Evolutionary conservation across 2,113 vertebrate species (phyloP).

Genomic region (Antechinus flavipes): DNA sequence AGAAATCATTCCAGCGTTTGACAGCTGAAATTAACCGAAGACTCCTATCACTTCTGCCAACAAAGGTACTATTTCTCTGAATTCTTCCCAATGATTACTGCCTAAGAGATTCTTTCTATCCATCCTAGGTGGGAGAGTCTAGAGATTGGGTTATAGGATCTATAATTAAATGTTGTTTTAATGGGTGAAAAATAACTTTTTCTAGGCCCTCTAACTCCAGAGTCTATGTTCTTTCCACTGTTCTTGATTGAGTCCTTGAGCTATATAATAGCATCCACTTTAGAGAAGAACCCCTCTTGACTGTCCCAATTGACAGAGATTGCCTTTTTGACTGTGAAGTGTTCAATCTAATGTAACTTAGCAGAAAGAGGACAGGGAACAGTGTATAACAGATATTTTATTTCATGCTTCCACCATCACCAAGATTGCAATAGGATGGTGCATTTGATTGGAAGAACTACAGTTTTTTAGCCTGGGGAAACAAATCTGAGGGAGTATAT

Average conservation of each 20-base stretch:
- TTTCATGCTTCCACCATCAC: not conserved
- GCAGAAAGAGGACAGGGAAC: not conserved
- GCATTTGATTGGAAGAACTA: not conserved
- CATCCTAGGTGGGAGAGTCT: not conserved
- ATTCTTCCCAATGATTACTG: not conserved
- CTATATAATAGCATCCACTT: not conserved
- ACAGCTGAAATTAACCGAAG: not conserved
- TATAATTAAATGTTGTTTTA: not conserved
- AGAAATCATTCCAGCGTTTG: not conserved
- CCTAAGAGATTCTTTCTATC: not conserved
- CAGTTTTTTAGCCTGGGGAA: not conserved
- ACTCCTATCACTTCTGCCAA: slow-evolving; percentile 19
- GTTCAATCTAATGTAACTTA: not conserved
- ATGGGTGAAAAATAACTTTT: not conserved
- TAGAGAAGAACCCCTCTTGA: not conserved
- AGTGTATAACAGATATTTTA: not conserved
- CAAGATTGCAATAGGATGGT: not conserved
- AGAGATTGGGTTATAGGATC: not conserved
- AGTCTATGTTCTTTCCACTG: not conserved
- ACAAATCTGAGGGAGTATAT: not conserved
- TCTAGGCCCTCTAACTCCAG: not conserved
- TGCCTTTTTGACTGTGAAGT: not conserved
- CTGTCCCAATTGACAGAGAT: too few species aligned
- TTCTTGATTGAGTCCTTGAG: not conserved
- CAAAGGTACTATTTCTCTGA: slow-evolving; percentile 57